Base-by-base conservation (phyloP, 2,888 invertebrate species). In the Notodonta ziczac region DNA sequence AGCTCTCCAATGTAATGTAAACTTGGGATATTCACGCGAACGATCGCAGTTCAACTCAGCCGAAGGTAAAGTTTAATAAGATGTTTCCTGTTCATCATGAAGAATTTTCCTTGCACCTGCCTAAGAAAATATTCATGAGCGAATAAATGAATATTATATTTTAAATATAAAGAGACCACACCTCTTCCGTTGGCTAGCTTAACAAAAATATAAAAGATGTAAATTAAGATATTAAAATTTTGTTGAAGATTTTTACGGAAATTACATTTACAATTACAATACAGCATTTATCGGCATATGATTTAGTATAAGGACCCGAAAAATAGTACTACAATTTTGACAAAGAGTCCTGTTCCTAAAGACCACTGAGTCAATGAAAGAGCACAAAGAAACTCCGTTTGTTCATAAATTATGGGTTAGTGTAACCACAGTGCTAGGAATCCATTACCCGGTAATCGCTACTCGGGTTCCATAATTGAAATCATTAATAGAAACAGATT, bases 381-480 rank as follows among this genome's bases (percentile, higher is more conserved):
- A 60, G 13, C 39, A 57, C 56, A 64, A 63, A 68, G 61, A 63
- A 58, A 59, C 54, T 50, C 56, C 54, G 46, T 46, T 44, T 32
- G 53, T 51, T 53, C 56, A 44, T 63, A 59, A 72, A 70, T 62
- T 65, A 67, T 69, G 69, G 71, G 67, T 75, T 71, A 68, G 54
- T 71, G 70, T 72, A 73, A 76, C 78, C 74, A 78, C 76, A 78
- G 74, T 73, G 67, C 73, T 74, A 74, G 69, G 70, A 78, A 81
- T 77, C 83, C 82, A 83, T 83, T 84, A 82, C 72, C 66, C 70
- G 60, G 72, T 83, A 85, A 85, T 83, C 83, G 80, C 77, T 78
- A 70, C 77, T 78, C 77, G 71, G 73, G 73, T 73, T 76, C 69
- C 74, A 82, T 79, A 81, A 86, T 83, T 81, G 77, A 83, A 80